phyloP scores from a whole-genome alignment of 1,140 invertebrate species.

The Daktulosphaira vitifoliae region DNA sequence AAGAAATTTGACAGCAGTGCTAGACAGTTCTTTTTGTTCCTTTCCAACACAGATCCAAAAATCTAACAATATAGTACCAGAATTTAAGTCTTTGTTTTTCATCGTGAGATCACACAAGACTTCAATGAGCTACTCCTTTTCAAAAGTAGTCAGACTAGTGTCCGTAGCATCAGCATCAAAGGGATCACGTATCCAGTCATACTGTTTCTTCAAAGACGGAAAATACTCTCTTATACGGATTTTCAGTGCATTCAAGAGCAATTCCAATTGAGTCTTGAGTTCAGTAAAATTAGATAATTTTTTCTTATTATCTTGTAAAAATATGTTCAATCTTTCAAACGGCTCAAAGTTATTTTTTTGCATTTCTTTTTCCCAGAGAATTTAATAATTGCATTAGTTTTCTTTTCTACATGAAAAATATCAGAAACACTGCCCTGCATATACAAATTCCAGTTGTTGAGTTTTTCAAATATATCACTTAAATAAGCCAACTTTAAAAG shows the following conservation, averaged over 20 bases:
- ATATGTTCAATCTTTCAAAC: conserved; percentile 6
- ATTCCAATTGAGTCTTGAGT: neutral
- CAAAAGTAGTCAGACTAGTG: conserved; percentile 19
- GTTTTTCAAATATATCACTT: conserved; percentile 10
- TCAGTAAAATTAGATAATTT: conserved; percentile 2
- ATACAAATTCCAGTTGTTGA: neutral
- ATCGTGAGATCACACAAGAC: too few relatives aligned
- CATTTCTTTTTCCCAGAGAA: neutral
- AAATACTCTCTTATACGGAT: conserved; percentile 17
- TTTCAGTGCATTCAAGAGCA: conserved; percentile 2
- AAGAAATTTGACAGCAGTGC: neutral
- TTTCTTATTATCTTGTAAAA: conserved; percentile 16
- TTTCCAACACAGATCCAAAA: conserved; percentile 6
- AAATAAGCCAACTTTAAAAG: neutral
- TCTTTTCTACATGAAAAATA: neutral
- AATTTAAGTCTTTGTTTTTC: neutral
- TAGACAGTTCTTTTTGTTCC: conserved; percentile 1
- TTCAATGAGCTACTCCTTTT: conserved; percentile 5
- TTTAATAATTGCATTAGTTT: conserved; percentile 11
- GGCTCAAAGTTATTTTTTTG: conserved; percentile 16
- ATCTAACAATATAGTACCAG: conserved; percentile 1
- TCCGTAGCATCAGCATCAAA: conserved; percentile 8
- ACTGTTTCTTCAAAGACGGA: conserved; percentile 1
- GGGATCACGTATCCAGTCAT: too few relatives aligned
- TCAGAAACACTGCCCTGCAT: neutral